Base-by-base conservation (phyloP, 1,140 invertebrate genomes). In the Apis dorsata region DNA sequence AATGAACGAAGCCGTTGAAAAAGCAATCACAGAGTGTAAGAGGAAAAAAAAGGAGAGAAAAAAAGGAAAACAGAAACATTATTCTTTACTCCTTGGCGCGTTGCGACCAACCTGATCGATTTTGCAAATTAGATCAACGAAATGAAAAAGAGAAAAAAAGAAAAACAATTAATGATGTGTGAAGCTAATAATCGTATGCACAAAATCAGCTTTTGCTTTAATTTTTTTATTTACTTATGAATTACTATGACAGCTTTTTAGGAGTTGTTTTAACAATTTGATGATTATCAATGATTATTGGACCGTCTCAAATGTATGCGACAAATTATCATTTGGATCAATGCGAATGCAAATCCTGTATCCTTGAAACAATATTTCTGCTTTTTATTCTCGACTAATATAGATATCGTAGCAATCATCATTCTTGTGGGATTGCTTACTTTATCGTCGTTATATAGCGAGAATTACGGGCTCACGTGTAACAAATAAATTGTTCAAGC, bases 121-220 rank as follows among this genome's bases (percentile, higher is more conserved):
- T 66, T 4, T 55, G 11, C 34, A 0, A 59, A 34, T 62, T 10
- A 9, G 13, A 44, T 19, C 1, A n/a, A 63, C 12, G 0, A 59
- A 68, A 44, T 2, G 12, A 80, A 24, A n/a, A 11, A 60, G 65
- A 15, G 17, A 21, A 17, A 8, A 66, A 12, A 55, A 69, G 19
- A 59, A 71, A 62, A 13, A 62, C 1, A 34, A 44, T 44, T n/a
- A 76, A 69, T 4, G 19, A 63, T 34, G 63, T 69, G 72, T 59
- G 53, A 81, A 63, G 71, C 74, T 55, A 72, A 79, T 77, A 70
- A 86, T 83, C 34, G 78, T 21, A 63, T 75, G 82, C 76, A 81
- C 65, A 87, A 76, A 86, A 57, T 65, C 65, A 55, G 81, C 81
- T 78, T 78, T 74, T 59, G 69, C 76, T 77, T 53, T 63, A 59